Base-by-base conservation (phyloP, 2,113 vertebrate species). In the Ophthalmolycus amberensis region DNA sequence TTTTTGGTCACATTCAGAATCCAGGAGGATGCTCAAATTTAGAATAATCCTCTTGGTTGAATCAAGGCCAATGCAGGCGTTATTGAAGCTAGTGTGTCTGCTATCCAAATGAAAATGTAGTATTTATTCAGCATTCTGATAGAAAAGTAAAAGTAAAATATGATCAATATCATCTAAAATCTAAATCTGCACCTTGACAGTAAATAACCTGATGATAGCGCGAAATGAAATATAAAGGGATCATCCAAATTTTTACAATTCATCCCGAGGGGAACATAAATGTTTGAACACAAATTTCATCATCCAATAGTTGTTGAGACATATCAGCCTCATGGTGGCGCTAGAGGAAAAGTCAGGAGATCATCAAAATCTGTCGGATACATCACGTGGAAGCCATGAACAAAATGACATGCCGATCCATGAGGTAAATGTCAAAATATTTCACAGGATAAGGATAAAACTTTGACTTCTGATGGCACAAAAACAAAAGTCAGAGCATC, bases 21-120 rank as follows among this genome's bases (percentile, higher is more conserved):
- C 25, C 22, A 40, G 54, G n/a, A 77, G 10, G 65, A 73, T 0
- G 29, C 58, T 77, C 27, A 62, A 29, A 74, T 79, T 77, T 58
- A 77, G 88, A 91, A 82, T 65, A 83, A 86, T 88, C 58, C 59
- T 75, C 6, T 40, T 32, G 29, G 78, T 52, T 66, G 63, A 71
- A 64, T 77, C 15, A 15, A 79, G 56, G 60, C 48, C 75, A 71
- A 10, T 0, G 58, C 32, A 40, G 75, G n/a, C 25, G 25, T 71
- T 59, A 48, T 5, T 82, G 22, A 78, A 54, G 62, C 62, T 38
- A 15, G 6, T 68, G 34, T 58, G 62, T 82, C 14, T 50, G 34
- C 5, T 34, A 63, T 52, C 46, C 9, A 54, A 81, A 64, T 6
- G 8, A 66, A 1, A 38, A 62, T 1, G n/a, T 15, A 42, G n/a